phyloP scores from a whole-genome alignment of 2,888 invertebrate genomes.

The Cremastinae sp. region DNA sequence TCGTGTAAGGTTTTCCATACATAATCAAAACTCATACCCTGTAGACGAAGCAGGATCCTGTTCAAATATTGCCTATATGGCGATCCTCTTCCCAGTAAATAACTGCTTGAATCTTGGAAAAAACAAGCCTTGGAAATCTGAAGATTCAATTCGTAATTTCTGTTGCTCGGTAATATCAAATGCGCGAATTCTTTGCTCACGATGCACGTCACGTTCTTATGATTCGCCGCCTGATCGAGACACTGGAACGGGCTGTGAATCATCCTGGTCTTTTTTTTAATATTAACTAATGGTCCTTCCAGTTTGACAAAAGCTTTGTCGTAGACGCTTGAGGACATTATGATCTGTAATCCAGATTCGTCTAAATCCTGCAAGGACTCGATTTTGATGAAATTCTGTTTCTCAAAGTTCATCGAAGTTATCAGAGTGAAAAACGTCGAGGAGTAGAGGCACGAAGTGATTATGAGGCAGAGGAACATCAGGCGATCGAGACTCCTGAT shows the following conservation, averaged over 20 bases:
- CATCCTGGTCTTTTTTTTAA: background rate
- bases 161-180: background rate
- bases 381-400: too few relatives aligned
- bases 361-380: too few relatives aligned
- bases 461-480: background rate
- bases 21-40: too few relatives aligned
- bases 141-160: background rate
- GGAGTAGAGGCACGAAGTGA: too few relatives aligned
- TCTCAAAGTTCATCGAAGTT: background rate
- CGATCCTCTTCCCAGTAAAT: too few relatives aligned
- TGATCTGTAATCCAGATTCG: too few relatives aligned
- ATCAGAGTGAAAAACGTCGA: background rate
- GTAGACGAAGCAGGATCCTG: too few relatives aligned
- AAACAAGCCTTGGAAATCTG: background rate
- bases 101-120: conserved; percentile 10
- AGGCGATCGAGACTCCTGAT: conserved; percentile 7
- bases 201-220: conserved; percentile 18
- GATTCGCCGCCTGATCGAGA: background rate
- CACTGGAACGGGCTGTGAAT: background rate
- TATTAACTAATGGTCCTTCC: background rate
- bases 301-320: too few relatives aligned
- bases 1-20: too few relatives aligned
- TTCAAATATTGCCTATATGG: too few relatives aligned
- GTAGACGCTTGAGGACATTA: too few relatives aligned
- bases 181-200: background rate